Conservation (phyloP, 2,888 invertebrate genomes). For the Ichneumoninae sp. region DNA sequence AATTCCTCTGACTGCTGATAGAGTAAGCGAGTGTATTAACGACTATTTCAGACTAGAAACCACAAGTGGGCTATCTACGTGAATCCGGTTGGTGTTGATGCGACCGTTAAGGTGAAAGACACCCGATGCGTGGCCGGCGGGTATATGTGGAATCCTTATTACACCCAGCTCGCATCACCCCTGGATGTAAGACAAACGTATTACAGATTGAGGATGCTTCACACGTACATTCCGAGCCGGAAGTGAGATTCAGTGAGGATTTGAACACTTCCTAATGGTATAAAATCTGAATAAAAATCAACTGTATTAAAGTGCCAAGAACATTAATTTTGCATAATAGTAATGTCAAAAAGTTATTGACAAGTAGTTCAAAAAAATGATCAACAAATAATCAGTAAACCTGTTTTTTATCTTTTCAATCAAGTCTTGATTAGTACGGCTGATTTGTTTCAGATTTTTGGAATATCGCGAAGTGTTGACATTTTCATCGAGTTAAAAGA, state of each 20-base stretch:
- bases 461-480: too few species aligned
- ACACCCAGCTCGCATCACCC: constrained; percentile 95
- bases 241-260: too few species aligned
- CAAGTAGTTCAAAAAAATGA: not conserved
- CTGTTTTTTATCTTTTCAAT: too few species aligned
- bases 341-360: too few species aligned
- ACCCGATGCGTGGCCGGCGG: constrained; percentile 96
- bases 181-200: constrained; percentile 88
- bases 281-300: too few species aligned
- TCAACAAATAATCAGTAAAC: not conserved
- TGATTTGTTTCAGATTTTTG: too few species aligned
- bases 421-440: not conserved
- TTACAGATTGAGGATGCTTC: not conserved
- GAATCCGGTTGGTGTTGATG: constrained; percentile 96
- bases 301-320: too few species aligned
- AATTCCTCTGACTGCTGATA: constrained; percentile 42
- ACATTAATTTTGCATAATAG: too few species aligned
- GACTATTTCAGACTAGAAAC: constrained; percentile 88
- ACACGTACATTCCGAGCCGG: too few species aligned
- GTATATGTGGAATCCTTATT: constrained; percentile 96
- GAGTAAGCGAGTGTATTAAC: constrained; percentile 48
- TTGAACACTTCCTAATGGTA: too few species aligned
- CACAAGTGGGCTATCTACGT: constrained; percentile 97
- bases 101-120: constrained; percentile 91
- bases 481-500: too few species aligned